Conservation (phyloP, 2,797 vertebrate species). For the Melanotaenia maccullochi region DNA sequence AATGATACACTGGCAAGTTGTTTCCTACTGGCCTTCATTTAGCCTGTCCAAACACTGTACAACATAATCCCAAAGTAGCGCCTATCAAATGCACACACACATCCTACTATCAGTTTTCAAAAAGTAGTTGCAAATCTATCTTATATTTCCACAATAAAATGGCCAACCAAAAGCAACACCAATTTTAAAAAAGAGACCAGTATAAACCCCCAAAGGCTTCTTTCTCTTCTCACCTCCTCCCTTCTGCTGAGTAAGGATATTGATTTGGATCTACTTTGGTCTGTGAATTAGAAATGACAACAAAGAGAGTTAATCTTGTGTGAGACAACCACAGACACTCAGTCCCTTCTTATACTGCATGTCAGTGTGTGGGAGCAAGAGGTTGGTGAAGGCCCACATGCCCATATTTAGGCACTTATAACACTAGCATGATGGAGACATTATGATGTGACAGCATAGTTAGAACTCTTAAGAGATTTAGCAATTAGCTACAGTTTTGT, state of each 20-base stretch:
- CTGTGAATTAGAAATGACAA: constrained; percentile 48
- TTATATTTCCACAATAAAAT: constrained; percentile 21
- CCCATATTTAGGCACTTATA: background rate
- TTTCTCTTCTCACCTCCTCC: constrained; percentile 7
- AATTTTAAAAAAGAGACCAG: constrained; percentile 32
- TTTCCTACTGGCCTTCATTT: constrained; percentile 60
- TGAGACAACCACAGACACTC: constrained; percentile 36
- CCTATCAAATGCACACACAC: constrained; percentile 10
- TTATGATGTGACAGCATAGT: constrained; percentile 5
- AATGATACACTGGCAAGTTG: constrained; percentile 67
- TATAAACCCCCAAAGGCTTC: constrained; percentile 29
- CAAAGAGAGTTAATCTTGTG: constrained; percentile 47
- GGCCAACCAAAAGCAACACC: constrained; percentile 19
- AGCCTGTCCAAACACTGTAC: constrained; percentile 68
- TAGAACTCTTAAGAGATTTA: background rate
- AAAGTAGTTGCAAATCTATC: constrained; percentile 17
- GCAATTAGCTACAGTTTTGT: background rate
- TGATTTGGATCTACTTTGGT: constrained; percentile 47
- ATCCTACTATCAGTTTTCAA: constrained; percentile 20
- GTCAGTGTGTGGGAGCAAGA: constrained; percentile 16
- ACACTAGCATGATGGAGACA: background rate
- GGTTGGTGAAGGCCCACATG: background rate
- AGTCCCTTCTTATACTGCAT: constrained; percentile 30
- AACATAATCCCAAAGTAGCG: constrained; percentile 30
- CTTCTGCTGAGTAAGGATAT: constrained; percentile 39